Evolutionary conservation across 2,888 invertebrate genomes (phyloP).

Genomic region (Oscheius sp.): DNA sequence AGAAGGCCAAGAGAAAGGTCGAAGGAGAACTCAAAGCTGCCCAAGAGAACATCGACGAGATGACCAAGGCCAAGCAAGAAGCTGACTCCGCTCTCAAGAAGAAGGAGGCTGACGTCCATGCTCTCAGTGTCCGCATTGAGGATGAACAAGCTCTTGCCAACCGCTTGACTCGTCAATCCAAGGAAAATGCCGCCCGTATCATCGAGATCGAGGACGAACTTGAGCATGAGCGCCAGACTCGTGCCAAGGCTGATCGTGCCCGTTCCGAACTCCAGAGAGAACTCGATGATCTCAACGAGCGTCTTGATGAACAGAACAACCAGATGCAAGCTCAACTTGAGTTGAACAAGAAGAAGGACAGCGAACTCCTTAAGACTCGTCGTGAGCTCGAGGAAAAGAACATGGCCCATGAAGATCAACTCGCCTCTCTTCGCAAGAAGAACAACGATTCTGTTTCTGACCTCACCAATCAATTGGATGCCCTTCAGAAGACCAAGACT

Average conservation of each 20-base stretch:
- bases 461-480: slow-evolving; percentile 99
- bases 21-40: slow-evolving; percentile 70
- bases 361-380: slow-evolving; percentile 96
- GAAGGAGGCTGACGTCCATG: slow-evolving; percentile 92
- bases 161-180: slow-evolving; percentile 96
- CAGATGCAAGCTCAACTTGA: slow-evolving; percentile 78
- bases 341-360: slow-evolving; percentile 99
- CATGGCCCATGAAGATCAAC: slow-evolving; percentile 95
- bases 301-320: slow-evolving; percentile 78
- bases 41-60: slow-evolving; percentile 69
- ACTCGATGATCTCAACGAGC: slow-evolving; percentile 94
- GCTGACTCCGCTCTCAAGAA: slow-evolving; percentile 70
- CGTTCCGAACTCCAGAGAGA: slow-evolving; percentile 95
- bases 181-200: slow-evolving; percentile 92
- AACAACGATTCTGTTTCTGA: slow-evolving; percentile 98
- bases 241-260: slow-evolving; percentile 85
- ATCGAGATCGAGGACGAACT: slow-evolving; percentile 99
- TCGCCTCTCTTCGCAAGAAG: slow-evolving; percentile 97
- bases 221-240: slow-evolving; percentile 81
- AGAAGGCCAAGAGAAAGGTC: slow-evolving; percentile 69
- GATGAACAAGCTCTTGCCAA: slow-evolving; percentile 96
- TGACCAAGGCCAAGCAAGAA: slow-evolving; percentile 65
- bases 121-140: slow-evolving; percentile 93
- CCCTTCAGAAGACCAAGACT: slow-evolving; percentile 97
- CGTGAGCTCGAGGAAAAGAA: slow-evolving; percentile 94